Conservation (phyloP, 1,140 invertebrate genomes). For the Calliphora vicina region DNA sequence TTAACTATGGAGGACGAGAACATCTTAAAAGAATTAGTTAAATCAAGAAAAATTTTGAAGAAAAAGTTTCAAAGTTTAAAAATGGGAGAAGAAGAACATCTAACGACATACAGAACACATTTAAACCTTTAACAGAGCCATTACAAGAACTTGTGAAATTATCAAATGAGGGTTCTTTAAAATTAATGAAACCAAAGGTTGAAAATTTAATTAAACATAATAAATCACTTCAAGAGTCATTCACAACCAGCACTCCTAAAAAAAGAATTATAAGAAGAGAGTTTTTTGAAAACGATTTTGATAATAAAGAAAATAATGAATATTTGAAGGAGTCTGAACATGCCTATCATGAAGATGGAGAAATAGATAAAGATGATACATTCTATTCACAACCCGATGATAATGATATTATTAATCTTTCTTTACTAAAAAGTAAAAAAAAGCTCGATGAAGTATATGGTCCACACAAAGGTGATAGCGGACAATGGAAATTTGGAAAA, state of each 20-base stretch:
- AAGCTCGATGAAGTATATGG: no score
- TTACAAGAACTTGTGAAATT: constrained; percentile 36
- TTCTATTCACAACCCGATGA: no score
- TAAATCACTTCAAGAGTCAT: neutral
- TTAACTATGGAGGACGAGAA: neutral
- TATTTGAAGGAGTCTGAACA: no score
- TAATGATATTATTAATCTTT: no score
- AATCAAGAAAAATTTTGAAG: neutral
- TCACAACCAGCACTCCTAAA: neutral
- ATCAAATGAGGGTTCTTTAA: constrained; percentile 18
- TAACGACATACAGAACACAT: constrained; percentile 38
- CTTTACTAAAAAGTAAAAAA: no score
- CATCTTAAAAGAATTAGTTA: constrained; percentile 13
- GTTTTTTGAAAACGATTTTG: neutral
- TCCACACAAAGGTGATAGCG: no score
- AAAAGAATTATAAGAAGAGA: neutral
- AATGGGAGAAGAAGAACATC: neutral
- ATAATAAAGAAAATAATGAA: constrained; percentile 26
- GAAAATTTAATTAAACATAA: neutral
- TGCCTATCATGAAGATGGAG: no score
- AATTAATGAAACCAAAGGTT: constrained; percentile 5
- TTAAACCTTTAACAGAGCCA: constrained; percentile 41
- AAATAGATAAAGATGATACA: no score
- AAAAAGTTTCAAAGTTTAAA: constrained; percentile 10
- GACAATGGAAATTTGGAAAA: no score